Percentiles rank a stretch among this genome's conserved stretches.
These are phyloP conservation scores for Hafferia zeledoni DNA, from an alignment of 2,797 vertebrate genomes.

Conservation along the genomic window DNA sequence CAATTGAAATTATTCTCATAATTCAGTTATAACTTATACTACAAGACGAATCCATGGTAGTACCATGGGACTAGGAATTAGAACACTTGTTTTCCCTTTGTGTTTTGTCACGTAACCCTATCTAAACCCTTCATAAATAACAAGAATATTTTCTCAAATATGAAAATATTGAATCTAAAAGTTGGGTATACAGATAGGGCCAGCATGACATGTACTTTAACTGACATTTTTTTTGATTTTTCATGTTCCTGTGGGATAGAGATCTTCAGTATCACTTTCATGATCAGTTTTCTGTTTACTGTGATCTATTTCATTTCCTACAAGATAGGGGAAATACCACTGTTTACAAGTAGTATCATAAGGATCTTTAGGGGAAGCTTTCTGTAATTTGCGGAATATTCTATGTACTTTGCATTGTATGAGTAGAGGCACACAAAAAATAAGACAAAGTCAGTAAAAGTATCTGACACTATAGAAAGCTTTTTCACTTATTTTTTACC, in stretches of 20 bases:
- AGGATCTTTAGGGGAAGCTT: neutral
- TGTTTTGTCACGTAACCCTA: neutral
- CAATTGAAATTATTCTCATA: neutral
- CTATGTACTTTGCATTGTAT: neutral
- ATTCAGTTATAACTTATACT: neutral
- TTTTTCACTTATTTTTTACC: neutral
- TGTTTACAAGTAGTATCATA: neutral
- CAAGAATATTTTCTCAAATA: neutral
- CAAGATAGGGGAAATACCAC: neutral
- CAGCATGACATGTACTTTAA: neutral
- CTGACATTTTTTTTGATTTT: neutral
- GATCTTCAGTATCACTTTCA: neutral
- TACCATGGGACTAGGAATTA: neutral
- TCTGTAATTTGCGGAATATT: neutral
- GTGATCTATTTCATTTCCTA: neutral
- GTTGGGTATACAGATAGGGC: neutral
- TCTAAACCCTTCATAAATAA: neutral
- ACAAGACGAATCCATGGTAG: neutral
- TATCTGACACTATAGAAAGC: rapidly evolving
- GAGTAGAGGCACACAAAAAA: neutral
- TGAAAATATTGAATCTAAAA: neutral
- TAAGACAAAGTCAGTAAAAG: neutral
- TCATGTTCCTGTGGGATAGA: neutral
- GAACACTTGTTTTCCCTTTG: neutral
- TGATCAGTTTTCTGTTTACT: neutral